phyloP scores from a whole-genome alignment of 2,888 invertebrate genomes.

The Pyrgus malvae region DNA sequence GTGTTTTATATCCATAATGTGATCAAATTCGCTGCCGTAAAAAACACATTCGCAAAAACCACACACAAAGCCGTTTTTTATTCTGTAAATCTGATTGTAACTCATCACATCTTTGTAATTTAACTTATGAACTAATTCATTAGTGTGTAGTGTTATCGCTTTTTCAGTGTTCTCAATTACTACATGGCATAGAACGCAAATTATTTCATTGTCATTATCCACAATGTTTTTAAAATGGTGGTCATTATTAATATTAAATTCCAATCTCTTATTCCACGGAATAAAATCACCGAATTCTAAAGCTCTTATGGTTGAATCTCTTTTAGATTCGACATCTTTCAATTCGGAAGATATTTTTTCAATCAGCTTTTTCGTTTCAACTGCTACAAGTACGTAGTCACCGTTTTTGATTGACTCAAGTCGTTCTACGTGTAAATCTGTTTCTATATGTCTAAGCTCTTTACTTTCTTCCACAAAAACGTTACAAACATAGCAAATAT shows the following conservation, averaged over 20 bases:
- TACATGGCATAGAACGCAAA: not conserved
- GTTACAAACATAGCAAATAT: conserved; percentile 9
- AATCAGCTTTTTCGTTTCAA: not conserved
- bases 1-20: not conserved
- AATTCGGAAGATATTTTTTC: not conserved
- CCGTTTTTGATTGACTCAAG: conserved; percentile 6
- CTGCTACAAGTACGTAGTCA: conserved; percentile 3
- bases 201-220: not conserved
- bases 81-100: conserved; percentile 7
- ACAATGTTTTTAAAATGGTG: not conserved
- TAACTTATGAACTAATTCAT: not conserved
- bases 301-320: not conserved
- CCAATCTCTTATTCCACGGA: not conserved
- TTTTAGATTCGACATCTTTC: not conserved
- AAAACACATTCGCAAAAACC: conserved; percentile 5
- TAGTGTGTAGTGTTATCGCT: not conserved
- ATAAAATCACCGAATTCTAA: not conserved
- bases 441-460: conserved; percentile 10
- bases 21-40: not conserved
- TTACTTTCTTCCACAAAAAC: conserved; percentile 2
- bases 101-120: conserved; percentile 3
- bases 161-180: not conserved
- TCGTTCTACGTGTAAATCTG: not conserved
- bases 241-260: not conserved
- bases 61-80: not conserved